Evolutionary conservation across 2,797 vertebrate species (phyloP).

Genomic region (Morelia viridis): DNA sequence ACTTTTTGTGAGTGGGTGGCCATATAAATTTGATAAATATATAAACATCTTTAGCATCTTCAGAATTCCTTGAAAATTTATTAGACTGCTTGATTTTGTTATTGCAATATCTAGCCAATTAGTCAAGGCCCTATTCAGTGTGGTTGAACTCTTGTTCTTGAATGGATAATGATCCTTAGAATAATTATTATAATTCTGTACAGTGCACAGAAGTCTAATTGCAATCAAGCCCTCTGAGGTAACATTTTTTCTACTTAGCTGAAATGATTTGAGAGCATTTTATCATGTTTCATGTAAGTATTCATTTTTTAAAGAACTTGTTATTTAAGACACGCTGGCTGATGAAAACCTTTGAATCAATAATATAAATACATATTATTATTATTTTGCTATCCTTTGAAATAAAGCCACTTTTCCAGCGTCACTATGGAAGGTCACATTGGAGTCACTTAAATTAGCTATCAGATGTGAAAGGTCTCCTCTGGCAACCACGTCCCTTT

Average conservation of each 20-base stretch:
- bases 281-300: neutral
- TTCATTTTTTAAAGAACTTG: neutral
- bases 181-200: neutral
- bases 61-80: neutral
- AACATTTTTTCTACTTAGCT: neutral
- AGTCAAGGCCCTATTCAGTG: neutral
- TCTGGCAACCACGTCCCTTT: neutral
- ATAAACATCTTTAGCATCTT: neutral
- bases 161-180: neutral
- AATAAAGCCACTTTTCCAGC: neutral
- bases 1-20: too few relatives aligned
- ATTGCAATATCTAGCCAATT: neutral
- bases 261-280: neutral
- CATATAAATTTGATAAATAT: too few relatives aligned
- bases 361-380: neutral
- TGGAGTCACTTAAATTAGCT: conserved; percentile 16
- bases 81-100: neutral
- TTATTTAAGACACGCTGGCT: conserved; percentile 4
- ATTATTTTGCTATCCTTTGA: neutral
- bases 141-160: neutral
- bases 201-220: neutral
- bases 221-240: neutral
- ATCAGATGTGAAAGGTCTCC: conserved; percentile 2
- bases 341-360: neutral
- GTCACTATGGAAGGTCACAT: neutral